Evolutionary conservation across 2,888 invertebrate genomes (phyloP).

Genomic region (Chrysolina americana): DNA sequence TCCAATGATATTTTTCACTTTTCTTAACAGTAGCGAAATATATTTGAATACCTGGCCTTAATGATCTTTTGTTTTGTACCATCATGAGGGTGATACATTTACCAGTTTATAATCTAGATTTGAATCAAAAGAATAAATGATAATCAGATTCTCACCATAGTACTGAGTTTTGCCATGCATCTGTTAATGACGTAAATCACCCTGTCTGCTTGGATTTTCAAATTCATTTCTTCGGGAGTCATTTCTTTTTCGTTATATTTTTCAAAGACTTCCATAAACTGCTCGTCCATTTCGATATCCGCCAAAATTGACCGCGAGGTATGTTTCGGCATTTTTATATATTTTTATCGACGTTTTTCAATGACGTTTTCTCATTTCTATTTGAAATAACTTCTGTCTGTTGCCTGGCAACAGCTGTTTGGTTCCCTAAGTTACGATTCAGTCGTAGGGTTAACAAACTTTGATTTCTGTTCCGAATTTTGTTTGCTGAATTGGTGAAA

Average conservation of each 20-base stretch:
- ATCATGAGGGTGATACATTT: too few relatives aligned
- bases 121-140: not conserved
- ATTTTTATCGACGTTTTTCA: not conserved
- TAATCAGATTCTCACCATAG: constrained; percentile 29
- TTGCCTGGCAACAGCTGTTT: constrained; percentile 9
- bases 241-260: constrained; percentile 46
- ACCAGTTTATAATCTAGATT: not conserved
- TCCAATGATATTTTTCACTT: too few relatives aligned
- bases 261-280: constrained; percentile 36
- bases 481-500: not conserved
- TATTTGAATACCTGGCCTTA: too few relatives aligned
- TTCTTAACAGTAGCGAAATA: too few relatives aligned
- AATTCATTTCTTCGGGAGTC: constrained; percentile 65
- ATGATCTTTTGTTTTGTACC: too few relatives aligned
- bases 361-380: not conserved
- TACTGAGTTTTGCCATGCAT: constrained; percentile 40
- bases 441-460: not conserved
- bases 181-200: constrained; percentile 63
- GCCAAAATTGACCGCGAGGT: constrained; percentile 31
- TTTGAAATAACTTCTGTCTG: not conserved
- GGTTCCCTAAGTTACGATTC: constrained; percentile 7
- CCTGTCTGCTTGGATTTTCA: constrained; percentile 73
- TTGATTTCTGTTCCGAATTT: not conserved
- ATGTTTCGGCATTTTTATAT: constrained; percentile 35
- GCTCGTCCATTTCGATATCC: constrained; percentile 39